These are phyloP conservation scores for Coccyzus lansbergi DNA, from an alignment of 2,797 vertebrate genomes.

Conservation along the genomic window DNA sequence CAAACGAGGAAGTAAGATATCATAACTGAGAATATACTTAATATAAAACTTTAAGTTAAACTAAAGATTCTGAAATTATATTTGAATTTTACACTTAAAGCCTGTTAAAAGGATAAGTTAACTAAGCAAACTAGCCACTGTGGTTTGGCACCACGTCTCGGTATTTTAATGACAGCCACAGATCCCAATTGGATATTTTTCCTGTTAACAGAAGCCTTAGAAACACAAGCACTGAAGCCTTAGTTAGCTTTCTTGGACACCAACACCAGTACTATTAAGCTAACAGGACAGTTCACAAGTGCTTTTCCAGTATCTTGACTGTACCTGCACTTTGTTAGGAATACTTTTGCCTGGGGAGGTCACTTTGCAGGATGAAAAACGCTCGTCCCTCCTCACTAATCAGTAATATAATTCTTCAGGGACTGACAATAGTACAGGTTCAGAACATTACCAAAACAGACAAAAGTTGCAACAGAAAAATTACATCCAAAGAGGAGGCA, in stretches of 20 bases:
- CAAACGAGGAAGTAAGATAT: background rate
- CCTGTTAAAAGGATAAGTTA: background rate
- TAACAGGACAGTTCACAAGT: background rate
- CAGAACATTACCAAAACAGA: background rate
- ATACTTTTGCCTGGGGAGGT: background rate
- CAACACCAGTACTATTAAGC: background rate
- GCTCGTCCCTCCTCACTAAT: background rate
- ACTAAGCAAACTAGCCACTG: background rate
- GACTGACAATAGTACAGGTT: background rate
- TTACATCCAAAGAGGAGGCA: background rate
- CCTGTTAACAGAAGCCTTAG: background rate
- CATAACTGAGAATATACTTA: background rate
- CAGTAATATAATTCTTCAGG: background rate
- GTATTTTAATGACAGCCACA: background rate
- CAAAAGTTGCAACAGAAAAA: background rate
- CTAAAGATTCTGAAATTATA: background rate
- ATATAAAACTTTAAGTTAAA: background rate
- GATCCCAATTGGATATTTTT: background rate
- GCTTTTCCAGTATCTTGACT: background rate
- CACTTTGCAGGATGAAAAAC: background rate
- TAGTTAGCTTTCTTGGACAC: background rate
- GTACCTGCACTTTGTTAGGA: background rate
- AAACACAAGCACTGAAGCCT: background rate
- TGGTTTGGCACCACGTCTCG: background rate
- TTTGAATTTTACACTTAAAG: background rate